Evolutionary conservation across 2,113 vertebrate species (phyloP).

Genomic region (Ammodytes marinus): DNA sequence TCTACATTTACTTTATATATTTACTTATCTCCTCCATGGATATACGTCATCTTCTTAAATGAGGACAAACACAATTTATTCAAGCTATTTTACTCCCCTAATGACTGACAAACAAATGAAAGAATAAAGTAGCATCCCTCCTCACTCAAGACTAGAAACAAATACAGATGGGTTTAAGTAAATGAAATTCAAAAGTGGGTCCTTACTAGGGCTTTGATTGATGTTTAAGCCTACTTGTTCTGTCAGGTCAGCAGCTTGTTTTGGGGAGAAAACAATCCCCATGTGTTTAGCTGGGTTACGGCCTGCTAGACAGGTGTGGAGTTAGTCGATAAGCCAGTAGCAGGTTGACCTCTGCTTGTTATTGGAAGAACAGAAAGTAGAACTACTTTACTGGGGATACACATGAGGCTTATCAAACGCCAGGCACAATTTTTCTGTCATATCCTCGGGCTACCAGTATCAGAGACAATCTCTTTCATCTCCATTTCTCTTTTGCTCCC

Average conservation of each 20-base stretch:
- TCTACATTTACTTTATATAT: conserved; percentile 50
- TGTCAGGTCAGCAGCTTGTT: conserved; percentile 42
- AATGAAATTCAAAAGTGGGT: background rate
- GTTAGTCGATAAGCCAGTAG: conserved; percentile 52
- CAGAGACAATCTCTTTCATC: conserved; percentile 64
- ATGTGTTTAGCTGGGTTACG: conserved; percentile 46
- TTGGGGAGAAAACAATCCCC: conserved; percentile 26
- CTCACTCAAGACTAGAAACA: background rate
- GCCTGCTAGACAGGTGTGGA: conserved; percentile 42
- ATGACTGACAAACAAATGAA: conserved; percentile 50
- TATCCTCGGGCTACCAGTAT: conserved; percentile 53
- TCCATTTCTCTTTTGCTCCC: conserved; percentile 50
- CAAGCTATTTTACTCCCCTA: conserved; percentile 34
- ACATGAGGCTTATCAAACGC: conserved; percentile 74
- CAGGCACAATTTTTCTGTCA: conserved; percentile 56
- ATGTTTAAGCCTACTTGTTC: conserved; percentile 52
- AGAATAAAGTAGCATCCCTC: conserved; percentile 28
- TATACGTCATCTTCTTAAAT: conserved; percentile 38
- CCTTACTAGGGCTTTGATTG: conserved; percentile 34
- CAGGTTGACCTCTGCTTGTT: conserved; percentile 20
- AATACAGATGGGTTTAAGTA: conserved; percentile 30
- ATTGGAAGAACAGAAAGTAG: conserved; percentile 17
- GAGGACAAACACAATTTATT: conserved; percentile 24
- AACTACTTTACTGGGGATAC: conserved; percentile 59
- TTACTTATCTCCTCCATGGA: conserved; percentile 41